Percentiles rank a stretch among this genome's conserved stretches.
phyloP scores from a whole-genome alignment of 2,888 invertebrate genomes.

The Nemotelus pantherinus region DNA sequence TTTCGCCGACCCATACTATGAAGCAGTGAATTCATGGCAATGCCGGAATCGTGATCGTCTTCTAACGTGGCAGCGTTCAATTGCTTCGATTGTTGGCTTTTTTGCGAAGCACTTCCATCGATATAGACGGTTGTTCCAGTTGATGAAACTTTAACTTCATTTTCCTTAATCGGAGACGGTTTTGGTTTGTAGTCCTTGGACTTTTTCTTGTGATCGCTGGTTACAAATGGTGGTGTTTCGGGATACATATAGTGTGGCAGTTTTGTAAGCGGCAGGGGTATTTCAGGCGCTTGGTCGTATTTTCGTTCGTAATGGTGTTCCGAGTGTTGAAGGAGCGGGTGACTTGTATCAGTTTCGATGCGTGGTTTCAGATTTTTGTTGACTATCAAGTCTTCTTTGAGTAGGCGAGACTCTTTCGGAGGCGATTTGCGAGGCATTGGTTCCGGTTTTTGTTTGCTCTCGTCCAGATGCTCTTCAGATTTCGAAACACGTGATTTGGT shows the following conservation, averaged over 20 bases:
- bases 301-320: conserved; percentile 79
- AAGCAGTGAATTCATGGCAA: conserved; percentile 74
- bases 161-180: conserved; percentile 64
- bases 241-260: conserved; percentile 72
- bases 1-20: conserved; percentile 71
- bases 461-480: conserved; percentile 65
- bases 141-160: conserved; percentile 62
- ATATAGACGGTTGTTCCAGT: conserved; percentile 59
- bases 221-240: conserved; percentile 66
- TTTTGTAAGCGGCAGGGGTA: conserved; percentile 68
- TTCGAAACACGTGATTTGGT: conserved; percentile 60
- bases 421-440: conserved; percentile 64
- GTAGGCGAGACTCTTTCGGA: conserved; percentile 59
- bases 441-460: conserved; percentile 63
- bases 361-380: conserved; percentile 66
- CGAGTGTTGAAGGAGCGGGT: conserved; percentile 80
- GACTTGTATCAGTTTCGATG: conserved; percentile 68
- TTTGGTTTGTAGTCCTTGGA: conserved; percentile 57
- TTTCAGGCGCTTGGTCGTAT: conserved; percentile 65
- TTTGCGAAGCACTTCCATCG: conserved; percentile 49
- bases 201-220: conserved; percentile 50
- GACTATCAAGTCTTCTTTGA: conserved; percentile 67
- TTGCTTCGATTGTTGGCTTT: conserved; percentile 63
- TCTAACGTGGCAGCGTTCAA: conserved; percentile 71
- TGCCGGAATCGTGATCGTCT: conserved; percentile 81